Base-by-base conservation (phyloP, 2,888 invertebrate species). In the Chouioia cunea region DNA sequence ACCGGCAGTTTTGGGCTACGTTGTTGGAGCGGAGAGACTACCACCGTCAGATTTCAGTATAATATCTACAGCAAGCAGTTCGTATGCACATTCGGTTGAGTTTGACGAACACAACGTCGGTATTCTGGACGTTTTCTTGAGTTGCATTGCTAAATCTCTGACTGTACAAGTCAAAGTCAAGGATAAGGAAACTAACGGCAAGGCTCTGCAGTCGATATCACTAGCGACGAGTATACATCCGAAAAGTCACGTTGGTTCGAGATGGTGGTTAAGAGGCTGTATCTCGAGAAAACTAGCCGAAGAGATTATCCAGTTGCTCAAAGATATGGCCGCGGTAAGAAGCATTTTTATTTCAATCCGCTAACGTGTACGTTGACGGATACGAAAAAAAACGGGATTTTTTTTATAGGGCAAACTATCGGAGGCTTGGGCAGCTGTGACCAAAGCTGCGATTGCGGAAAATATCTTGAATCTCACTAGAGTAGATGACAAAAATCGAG, bases 311-410 rank as follows among this genome's bases (percentile, higher is more conserved):
- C 90, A 91, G 66, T 89, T 99, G 6, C 90, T 99, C 18, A 92
- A 94, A 74, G 97, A 99, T 81, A 95, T 99, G 93, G 93, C 96
- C 20, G 91, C 93, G 82, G 97, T 97, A 88, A 88, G 89, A 87
- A n/a, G n/a, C n/a, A n/a, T n/a, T n/a, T 66, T 27, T 22, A 36
- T 48, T 52, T 18, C 18, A 1, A 12, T 12, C 2, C 6, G 27
- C 27, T 4, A 27, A 2, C 27, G 27, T 6, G 27, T 27, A 6
- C 27, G 27, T 27, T 27, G 6, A 3, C 12, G 36, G 36, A 36
- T 8, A 36, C 6, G 4, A 1, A 36, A 36, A 10, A 27, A 27
- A 4, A 16, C 65, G 14, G 16, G 36, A 54, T 48, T 72, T 47
- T 60, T 63, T 73, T 82, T 86, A 6, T 78, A 96, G 96, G 96